Conservation (phyloP, 2,888 invertebrate genomes). For the Cephus pulcher region DNA sequence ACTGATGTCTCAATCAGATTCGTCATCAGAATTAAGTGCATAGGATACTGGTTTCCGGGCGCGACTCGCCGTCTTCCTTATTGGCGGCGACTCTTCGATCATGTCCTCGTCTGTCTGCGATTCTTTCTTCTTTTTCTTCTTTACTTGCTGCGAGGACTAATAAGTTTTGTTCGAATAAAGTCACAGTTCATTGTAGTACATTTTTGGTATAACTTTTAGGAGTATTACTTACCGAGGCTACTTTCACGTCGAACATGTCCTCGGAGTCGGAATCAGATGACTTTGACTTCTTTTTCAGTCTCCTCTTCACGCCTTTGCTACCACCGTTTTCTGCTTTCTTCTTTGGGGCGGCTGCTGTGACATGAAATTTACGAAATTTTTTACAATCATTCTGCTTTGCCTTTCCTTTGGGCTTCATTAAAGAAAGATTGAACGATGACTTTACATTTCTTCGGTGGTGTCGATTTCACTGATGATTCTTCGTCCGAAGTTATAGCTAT, state of each 20-base stretch:
- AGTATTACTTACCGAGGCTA: constrained; percentile 43
- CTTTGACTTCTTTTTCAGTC: constrained; percentile 45
- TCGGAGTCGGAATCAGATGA: constrained; percentile 58
- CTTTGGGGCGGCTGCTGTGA: constrained; percentile 27
- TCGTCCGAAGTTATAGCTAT: not conserved
- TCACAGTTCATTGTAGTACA: not conserved
- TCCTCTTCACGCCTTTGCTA: constrained; percentile 38
- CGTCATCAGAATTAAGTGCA: constrained; percentile 62
- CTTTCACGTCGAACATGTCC: constrained; percentile 46
- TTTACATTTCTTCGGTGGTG: not conserved
- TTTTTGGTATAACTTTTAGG: not conserved
- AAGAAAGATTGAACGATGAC: not conserved
- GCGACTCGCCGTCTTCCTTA: constrained; percentile 67
- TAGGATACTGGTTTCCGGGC: constrained; percentile 68
- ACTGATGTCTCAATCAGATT: constrained; percentile 39
- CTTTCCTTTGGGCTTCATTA: constrained; percentile 29
- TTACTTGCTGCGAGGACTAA: constrained; percentile 30
- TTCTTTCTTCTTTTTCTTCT: constrained; percentile 49
- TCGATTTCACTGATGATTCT: constrained; percentile 32
- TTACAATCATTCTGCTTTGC: constrained; percentile 23
- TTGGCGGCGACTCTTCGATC: constrained; percentile 42
- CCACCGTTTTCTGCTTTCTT: constrained; percentile 53
- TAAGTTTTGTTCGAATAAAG: not conserved
- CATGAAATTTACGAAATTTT: not conserved
- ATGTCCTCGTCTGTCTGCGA: constrained; percentile 42